Conservation (phyloP, 2,797 vertebrate species). For the Anolis apletophallus region DNA sequence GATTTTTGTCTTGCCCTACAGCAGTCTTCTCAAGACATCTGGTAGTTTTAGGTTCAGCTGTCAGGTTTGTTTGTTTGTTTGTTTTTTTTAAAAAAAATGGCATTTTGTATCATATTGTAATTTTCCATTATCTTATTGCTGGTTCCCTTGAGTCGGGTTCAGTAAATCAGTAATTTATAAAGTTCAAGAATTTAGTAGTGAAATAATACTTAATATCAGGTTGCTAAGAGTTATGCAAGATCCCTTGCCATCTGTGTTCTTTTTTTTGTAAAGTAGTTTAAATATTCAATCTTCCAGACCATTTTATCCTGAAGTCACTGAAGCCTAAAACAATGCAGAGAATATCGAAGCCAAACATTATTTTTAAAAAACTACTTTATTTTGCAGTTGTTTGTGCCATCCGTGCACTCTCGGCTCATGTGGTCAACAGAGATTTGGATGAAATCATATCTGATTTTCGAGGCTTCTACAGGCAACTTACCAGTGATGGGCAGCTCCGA, state of each 20-base stretch:
- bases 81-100: not conserved
- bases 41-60: not conserved
- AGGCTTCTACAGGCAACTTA: slow-evolving; percentile 84
- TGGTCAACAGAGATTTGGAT: slow-evolving; percentile 79
- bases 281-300: too few species aligned
- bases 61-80: not conserved
- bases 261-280: not conserved
- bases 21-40: not conserved
- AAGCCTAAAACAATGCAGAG: slow-evolving; percentile 14
- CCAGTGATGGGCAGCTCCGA: slow-evolving; percentile 84
- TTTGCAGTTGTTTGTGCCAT: slow-evolving; percentile 82
- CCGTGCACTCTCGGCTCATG: slow-evolving; percentile 74
- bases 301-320: not conserved
- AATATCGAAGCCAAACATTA: slow-evolving; percentile 19
- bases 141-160: not conserved
- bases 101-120: not conserved
- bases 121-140: slow-evolving; percentile 7
- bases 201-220: not conserved
- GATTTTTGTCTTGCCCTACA: not conserved
- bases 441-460: slow-evolving; percentile 85
- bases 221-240: not conserved
- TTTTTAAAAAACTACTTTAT: slow-evolving; percentile 17
- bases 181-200: not conserved
- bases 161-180: not conserved
- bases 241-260: not conserved